Evolutionary conservation across 2,888 invertebrate species (phyloP).

Genomic region (Arrhopalites spinosus): DNA sequence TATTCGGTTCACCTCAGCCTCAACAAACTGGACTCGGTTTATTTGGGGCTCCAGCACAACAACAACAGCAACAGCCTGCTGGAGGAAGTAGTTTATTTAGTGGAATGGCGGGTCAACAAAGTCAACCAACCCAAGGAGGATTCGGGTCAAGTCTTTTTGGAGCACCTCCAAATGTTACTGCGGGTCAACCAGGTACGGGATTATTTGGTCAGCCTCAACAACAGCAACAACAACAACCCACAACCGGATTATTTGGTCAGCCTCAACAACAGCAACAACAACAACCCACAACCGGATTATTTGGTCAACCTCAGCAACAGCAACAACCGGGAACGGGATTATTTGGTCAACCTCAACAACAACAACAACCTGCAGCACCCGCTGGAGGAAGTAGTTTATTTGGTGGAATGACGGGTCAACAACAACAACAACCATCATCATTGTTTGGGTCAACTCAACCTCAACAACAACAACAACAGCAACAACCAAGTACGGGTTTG

Average conservation of each 20-base stretch:
- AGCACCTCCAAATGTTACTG: not conserved
- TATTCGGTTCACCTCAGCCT: too few species aligned
- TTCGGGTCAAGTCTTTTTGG: constrained; percentile 10
- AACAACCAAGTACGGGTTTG: not conserved
- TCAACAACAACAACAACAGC: too few species aligned
- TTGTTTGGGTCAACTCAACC: too few species aligned
- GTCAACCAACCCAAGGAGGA: too few species aligned
- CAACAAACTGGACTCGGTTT: too few species aligned
- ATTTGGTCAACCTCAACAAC: constrained; percentile 1
- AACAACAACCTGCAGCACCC: not conserved
- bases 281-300: not conserved
- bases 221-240: too few species aligned
- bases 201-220: not conserved
- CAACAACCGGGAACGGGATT: not conserved
- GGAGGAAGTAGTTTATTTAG: not conserved
- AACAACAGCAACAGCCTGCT: not conserved
- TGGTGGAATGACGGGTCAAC: not conserved
- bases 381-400: not conserved
- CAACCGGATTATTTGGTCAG: not conserved
- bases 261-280: constrained; percentile 6
- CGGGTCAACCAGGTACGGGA: not conserved
- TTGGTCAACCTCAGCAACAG: too few species aligned
- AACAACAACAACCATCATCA: not conserved
- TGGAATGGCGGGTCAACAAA: too few species aligned
- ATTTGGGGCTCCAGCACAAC: too few species aligned